Conservation (phyloP, 2,797 vertebrate genomes). For the Ataeniobius toweri region DNA sequence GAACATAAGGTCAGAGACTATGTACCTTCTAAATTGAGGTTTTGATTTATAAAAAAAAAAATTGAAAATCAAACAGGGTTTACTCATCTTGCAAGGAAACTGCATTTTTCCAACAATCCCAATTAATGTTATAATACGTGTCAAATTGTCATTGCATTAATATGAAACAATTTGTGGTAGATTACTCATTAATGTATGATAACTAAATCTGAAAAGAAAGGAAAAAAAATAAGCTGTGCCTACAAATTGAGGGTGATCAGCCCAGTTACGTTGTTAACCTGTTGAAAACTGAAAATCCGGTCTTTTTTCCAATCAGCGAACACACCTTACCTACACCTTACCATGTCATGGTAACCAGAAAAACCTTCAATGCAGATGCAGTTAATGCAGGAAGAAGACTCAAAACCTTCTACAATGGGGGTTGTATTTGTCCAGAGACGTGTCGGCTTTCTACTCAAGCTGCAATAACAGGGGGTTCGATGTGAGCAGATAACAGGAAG, state of each 20-base stretch:
- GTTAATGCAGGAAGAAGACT: not conserved
- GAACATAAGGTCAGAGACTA: constrained; percentile 21
- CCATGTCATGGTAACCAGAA: not conserved
- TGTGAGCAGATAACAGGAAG: not conserved
- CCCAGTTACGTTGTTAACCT: not conserved
- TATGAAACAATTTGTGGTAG: constrained; percentile 47
- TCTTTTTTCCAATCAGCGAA: not conserved
- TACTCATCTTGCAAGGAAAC: constrained; percentile 1
- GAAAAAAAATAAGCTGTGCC: constrained; percentile 50
- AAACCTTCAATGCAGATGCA: not conserved
- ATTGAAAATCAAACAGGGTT: not conserved
- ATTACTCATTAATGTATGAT: constrained; percentile 73
- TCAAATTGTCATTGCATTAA: constrained; percentile 49
- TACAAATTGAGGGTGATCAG: not conserved
- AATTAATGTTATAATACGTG: constrained; percentile 28
- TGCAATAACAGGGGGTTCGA: not conserved
- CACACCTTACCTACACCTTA: not conserved
- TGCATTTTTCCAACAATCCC: constrained; percentile 22
- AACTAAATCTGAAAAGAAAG: constrained; percentile 75
- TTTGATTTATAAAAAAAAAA: not conserved
- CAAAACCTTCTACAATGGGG: not conserved
- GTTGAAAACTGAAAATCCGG: not conserved
- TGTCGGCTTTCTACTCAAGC: not conserved
- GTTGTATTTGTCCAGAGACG: not conserved
- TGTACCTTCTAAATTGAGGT: not conserved